Evolutionary conservation across 2,888 invertebrate species (phyloP), one percentile per base, ranked within the genome.

Genomic region (Ephialtes manifestator): DNA sequence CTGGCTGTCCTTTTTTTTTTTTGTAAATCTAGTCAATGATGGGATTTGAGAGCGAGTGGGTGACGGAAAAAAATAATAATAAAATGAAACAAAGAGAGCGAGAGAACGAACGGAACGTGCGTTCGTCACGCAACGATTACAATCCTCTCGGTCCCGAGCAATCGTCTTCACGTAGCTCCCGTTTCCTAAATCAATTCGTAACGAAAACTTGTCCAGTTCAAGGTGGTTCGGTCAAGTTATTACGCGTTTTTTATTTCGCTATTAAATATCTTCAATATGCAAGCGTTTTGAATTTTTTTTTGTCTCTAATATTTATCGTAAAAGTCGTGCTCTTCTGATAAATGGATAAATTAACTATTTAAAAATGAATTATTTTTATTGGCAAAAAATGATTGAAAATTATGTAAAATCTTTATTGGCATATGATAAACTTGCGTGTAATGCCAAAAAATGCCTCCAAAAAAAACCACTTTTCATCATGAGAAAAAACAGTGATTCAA

Each of bases 1-100:
- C 92, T 93, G 91, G 92, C 92, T 92, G 91, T 92, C 93, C 93
- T 91, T 90, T 89, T 84, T 86, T 81, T 78, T 81, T 81, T 71
- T 83, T 51, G 58, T 71, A n/a, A 78, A 63, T 71, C 74, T 80
- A 81, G 55, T 86, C 43, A 35, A 70, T 72, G 15, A 55, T 46
- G 55, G 58, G 28, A 63, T 67, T 65, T 11, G 48, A 74, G 20
- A 75, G 15, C 60, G 11, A 43, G 65, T 31, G 55, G 58, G 78
- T 55, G 35, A 39, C 28, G 3, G 75, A 78, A 72, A 67, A 60
- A 67, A 67, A 46, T 43, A n/a, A n/a, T 20, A 53, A 65, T 31
- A 20, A 65, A 18, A 35, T 18, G 46, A 18, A 28, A 48, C n/a
- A 82, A 74, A 28, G 55, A 76, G 18, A 67, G 20, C 18, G 51